Base-by-base conservation (phyloP, 2,888 invertebrate species). In the Acleris holmiana region DNA sequence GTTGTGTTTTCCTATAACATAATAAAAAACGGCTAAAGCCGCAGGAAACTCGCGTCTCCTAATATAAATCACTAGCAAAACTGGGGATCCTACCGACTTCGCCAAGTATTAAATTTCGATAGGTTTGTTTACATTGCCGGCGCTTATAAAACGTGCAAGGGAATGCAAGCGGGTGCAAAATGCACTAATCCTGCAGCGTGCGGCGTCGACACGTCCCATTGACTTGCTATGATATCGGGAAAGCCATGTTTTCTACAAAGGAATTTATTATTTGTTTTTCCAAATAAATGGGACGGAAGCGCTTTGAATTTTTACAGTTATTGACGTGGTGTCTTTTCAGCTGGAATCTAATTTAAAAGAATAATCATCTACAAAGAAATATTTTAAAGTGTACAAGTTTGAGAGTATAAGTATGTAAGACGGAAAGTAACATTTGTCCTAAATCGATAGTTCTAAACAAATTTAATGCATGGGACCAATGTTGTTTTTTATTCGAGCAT, bases 81-180 rank as follows among this genome's bases (percentile, higher is more conserved):
- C 53, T 40, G 35, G 40, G 40, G 40, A 46, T 46, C 23, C 29
- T 23, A 25, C 50, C 25, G 23, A 46, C 53, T 53, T 35, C 40
- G 53, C 56, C 50, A 53, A 48, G 58, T 58, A 58, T 40, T 51
- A 63, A 54, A 59, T 64, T 58, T 35, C 59, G 58, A 49, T 64
- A 46, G 25, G n/a, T 13, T 49, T 59, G 64, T 64, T 64, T 64
- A 54, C 53, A 47, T 47, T 25, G 47, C 54, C 46, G 8, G 35
- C 18, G 35, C 55, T 53, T 53, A 48, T 48, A 64, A 64, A 58
- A 58, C 62, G 58, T 58, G 62, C 50, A 63, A 51, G 46, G 29
- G 54, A 54, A 49, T 59, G 54, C 58, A 48, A 19, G 41, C 53
- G 29, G 23, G 47, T 23, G 55, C 55, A 55, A 44, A 53, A 35